phyloP scores from a whole-genome alignment of 2,797 vertebrate genomes.

The Hephaestus fuliginosus region DNA sequence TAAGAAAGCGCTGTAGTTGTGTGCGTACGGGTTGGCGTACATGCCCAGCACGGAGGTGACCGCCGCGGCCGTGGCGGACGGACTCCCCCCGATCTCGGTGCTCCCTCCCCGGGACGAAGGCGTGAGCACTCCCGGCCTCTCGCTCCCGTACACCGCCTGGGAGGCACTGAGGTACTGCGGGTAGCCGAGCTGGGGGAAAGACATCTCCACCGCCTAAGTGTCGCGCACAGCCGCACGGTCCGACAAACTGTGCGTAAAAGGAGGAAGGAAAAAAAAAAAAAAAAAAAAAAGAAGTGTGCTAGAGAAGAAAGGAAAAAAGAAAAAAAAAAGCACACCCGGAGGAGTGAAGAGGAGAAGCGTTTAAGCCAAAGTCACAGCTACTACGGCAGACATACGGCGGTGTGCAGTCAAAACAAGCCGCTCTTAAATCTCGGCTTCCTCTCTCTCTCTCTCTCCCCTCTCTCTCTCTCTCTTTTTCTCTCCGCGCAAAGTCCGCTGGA shows the following conservation, averaged over 20 bases:
- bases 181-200: conserved; percentile 98
- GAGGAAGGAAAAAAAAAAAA: conserved; percentile 10
- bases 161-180: conserved; percentile 96
- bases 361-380: conserved; percentile 76
- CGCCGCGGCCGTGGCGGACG: conserved; percentile 88
- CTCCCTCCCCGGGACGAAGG: conserved; percentile 91
- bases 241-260: conserved; percentile 67
- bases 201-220: conserved; percentile 88
- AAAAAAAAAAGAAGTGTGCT: conserved; percentile 32
- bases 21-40: conserved; percentile 95
- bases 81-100: conserved; percentile 89
- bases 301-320: conserved; percentile 29
- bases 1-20: conserved; percentile 97
- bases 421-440: conserved; percentile 90
- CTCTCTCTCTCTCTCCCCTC: conserved; percentile 30
- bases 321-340: conserved; percentile 24
- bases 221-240: conserved; percentile 72
- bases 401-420: conserved; percentile 77
- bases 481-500: conserved; percentile 91
- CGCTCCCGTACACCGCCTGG: conserved; percentile 93
- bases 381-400: conserved; percentile 67
- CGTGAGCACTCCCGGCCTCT: conserved; percentile 91
- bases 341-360: conserved; percentile 70
- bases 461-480: conserved; percentile 49
- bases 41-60: conserved; percentile 96